Base-by-base conservation (phyloP, 2,113 vertebrate genomes). In the Eonycteris spelaea region DNA sequence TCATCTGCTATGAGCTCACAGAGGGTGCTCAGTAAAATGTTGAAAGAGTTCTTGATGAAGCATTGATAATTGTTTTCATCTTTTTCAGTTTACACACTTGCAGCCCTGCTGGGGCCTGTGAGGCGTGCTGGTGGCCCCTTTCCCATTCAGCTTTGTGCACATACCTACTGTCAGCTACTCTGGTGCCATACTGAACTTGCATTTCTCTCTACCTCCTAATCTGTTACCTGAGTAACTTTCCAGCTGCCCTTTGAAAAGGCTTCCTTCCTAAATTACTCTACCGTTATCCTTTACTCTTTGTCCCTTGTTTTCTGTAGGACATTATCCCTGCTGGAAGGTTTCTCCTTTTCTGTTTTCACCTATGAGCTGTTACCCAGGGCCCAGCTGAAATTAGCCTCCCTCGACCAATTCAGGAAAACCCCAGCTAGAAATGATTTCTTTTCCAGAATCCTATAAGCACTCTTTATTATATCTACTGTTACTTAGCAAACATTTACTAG, bases 401-500 rank as follows among this genome's bases (percentile, higher is more conserved):
- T 51, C 13, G 73, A 38, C 51, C 57, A 91, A 55, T 63, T 59
- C 19, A 13, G 48, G 35, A 67, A 77, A 92, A 35, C 43, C 40
- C 35, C 26, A 75, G 19, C 51, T 91, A 57, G 48, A 91, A 96
- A 79, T 74, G 28, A 55, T 63, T 92, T 78, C 26, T 91, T 92
- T 63, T 83, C 14, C 67, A 67, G 48, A 92, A n/a, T 83, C 67
- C 55, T 86, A 26, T 68, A 92, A 94, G n/a, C 28, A n/a, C 33
- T 93, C 15, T 24, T 63, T 82, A 57, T 77, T 51, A 24, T 67
- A 55, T 59, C 30, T 94, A 10, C 35, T 95, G 3, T 90, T 63
- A 90, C 74, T 83, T 95, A 90, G 70, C 45, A 96, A 63, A 53
- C 43, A 94, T 95, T 88, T 82, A 18, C 43, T 79, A 67, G 92